phyloP scores from a whole-genome alignment of 2,888 invertebrate species.

The Tetrapedia diversipes region DNA sequence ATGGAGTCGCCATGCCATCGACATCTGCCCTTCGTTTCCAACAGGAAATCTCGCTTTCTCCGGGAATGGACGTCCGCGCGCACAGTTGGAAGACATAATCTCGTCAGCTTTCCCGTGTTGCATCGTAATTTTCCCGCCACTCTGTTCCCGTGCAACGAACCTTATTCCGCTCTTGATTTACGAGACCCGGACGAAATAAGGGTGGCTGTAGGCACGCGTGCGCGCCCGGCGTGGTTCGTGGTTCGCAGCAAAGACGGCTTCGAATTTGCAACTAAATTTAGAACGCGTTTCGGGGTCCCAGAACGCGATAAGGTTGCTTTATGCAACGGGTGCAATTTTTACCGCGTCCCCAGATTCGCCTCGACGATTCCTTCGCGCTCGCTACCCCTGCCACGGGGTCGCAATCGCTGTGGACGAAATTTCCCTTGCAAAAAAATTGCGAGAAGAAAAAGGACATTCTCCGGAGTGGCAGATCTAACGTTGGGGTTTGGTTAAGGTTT shows the following conservation, averaged over 20 bases:
- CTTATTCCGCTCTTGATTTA: slow-evolving; percentile 12
- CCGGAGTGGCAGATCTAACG: neutral
- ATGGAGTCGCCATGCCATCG: slow-evolving; percentile 76
- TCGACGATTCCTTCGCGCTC: neutral
- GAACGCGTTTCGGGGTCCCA: neutral
- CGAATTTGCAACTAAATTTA: neutral
- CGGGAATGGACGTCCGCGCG: slow-evolving; percentile 9
- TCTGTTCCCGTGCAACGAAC: neutral
- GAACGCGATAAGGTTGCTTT: neutral
- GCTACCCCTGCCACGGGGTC: neutral
- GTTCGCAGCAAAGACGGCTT: neutral
- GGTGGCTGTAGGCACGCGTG: no score
- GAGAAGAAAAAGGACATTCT: neutral
- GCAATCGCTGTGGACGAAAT: neutral
- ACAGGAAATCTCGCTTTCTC: slow-evolving; percentile 49
- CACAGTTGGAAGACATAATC: slow-evolving; percentile 26
- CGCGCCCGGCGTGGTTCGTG: no score
- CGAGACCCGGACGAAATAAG: neutral
- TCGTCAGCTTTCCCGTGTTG: neutral
- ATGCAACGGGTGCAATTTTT: neutral
- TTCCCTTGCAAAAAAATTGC: neutral
- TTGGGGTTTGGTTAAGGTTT: slow-evolving; percentile 6
- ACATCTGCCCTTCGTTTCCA: slow-evolving; percentile 80
- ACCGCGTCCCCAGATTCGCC: neutral
- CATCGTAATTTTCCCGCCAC: neutral